Evolutionary conservation across 2,797 vertebrate genomes (phyloP), one percentile per base, ranked within the genome.

Genomic region (Sternotherus odoratus): DNA sequence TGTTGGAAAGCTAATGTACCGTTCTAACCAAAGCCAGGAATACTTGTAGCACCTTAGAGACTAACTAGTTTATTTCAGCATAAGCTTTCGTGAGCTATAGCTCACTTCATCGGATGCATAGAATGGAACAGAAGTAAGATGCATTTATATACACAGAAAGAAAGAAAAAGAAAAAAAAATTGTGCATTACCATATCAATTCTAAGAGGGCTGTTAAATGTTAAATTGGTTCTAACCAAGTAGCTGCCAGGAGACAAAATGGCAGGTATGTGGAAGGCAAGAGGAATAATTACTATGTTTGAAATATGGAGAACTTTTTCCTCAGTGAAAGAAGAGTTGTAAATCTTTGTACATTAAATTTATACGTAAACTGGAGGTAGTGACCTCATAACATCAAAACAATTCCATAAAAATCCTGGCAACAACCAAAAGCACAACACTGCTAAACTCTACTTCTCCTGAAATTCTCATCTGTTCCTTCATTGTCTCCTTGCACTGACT

Each of bases 341-440:
- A 95, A 91, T 95, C 83, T 89, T 92, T 82, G 78, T 83, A 91
- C 89, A 95, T 77, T 93, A 77, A 54, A 79, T 96, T 95, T 92
- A 48, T 16, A 0, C 93, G 46, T 79, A 94, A 94, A 57, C 90
- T 91, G 83, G 81, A 83, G 83, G 82, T 78, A 91, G 83, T 82
- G 53, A 93, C 93, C 69, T 82, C 60, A 49, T 93, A 95, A 89
- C 36, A 88, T 60, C 46, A 66, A 93, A 95, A 78, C 54, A 57
- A 39, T 1, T 30, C 56, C 78, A 87, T 91, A 48, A 95, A 93
- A 85, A 86, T 92, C 84, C 89, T 92, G 88, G 78, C 92, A 89
- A 87, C 91, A 79, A 77, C 95, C 92, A 94, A 91, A 95, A 60
- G 83, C 90, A 83, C 74, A 75, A 4, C 13, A 17, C 24, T n/a